Percentiles rank a stretch among this genome's conserved stretches.
These are phyloP conservation scores for chimpanzee (Pan troglodytes) DNA, from an alignment of 2,113 vertebrate genomes.

Conservation along the genomic window NHGRI_mPanTro3-v2.1_pri NC_072420.2:46232501-46233000, in stretches of 20 bases:
- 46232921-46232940: neutral
- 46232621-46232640: neutral
- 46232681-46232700: neutral
- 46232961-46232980: neutral
- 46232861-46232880: neutral
- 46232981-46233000: rapidly evolving
- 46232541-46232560: neutral
- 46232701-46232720: neutral
- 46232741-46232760: rapidly evolving
- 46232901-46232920: rapidly evolving
- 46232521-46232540: neutral
- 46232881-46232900: neutral
- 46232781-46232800: rapidly evolving
- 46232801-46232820: neutral
- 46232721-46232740: neutral
- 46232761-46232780: neutral
- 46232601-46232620: neutral
- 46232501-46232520: rapidly evolving
- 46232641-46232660: rapidly evolving
- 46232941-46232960: rapidly evolving
- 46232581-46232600: rapidly evolving
- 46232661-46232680: neutral
- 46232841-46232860: neutral
- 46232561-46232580: neutral
- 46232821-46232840: rapidly evolving